Evolutionary conservation across 2,888 invertebrate genomes (phyloP).

Genomic region (Oxycera nigricornis): DNA sequence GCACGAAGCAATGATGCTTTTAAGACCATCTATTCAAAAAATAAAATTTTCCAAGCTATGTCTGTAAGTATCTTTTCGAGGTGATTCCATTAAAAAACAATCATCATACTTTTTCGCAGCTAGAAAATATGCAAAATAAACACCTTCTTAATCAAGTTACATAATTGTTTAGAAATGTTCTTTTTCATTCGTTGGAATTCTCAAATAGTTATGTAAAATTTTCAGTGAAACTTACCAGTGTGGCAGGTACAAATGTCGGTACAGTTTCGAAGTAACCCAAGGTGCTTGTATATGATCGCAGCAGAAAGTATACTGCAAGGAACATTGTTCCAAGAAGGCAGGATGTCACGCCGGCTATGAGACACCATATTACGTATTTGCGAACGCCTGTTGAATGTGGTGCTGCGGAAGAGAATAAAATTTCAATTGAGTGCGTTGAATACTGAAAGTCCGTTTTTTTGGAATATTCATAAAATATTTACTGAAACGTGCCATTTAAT

Average conservation of each 20-base stretch:
- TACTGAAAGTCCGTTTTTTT: no score
- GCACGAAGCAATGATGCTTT: no score
- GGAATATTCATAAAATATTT: no score
- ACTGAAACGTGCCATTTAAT: no score
- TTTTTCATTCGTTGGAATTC: neutral
- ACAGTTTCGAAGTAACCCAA: constrained; percentile 86
- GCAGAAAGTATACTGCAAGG: constrained; percentile 77
- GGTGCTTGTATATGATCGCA: constrained; percentile 77
- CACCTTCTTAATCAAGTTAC: neutral
- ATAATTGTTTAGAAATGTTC: neutral
- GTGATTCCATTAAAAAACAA: no score
- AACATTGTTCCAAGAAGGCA: constrained; percentile 77
- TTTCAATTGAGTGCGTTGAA: no score
- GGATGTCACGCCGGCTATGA: constrained; percentile 77
- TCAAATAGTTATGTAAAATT: no score
- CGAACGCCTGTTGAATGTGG: constrained; percentile 63
- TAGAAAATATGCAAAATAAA: neutral
- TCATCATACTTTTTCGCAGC: neutral
- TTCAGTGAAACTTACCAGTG: constrained; percentile 73
- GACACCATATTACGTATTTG: constrained; percentile 80
- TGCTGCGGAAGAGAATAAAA: constrained; percentile 54
- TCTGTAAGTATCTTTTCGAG: no score
- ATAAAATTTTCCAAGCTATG: no score
- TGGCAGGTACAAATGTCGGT: constrained; percentile 92
- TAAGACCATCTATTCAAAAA: no score